phyloP scores from a whole-genome alignment of 2,113 vertebrate species.

The Paraplagusia blochii region DNA sequence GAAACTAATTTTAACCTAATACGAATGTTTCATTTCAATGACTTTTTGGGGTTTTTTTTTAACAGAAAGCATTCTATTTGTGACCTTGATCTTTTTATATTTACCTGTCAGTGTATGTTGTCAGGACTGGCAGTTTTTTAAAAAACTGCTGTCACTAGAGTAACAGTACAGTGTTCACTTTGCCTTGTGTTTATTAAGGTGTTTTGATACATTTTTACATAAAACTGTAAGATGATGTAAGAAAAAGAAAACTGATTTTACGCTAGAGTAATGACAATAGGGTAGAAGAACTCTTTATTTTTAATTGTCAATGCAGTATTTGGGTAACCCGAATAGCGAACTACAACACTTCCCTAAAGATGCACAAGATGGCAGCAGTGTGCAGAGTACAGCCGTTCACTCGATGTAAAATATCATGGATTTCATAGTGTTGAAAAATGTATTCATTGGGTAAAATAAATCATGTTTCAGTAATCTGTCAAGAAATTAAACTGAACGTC shows the following conservation, averaged over 20 bases:
- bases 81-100: slow-evolving; percentile 7
- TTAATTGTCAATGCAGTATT: slow-evolving; percentile 35
- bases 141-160: slow-evolving; percentile 37
- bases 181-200: slow-evolving; percentile 39
- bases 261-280: not conserved
- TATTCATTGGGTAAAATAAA: too few relatives aligned
- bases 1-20: too few relatives aligned
- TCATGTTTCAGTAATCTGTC: too few relatives aligned
- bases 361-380: slow-evolving; percentile 62
- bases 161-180: slow-evolving; percentile 39
- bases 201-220: slow-evolving; percentile 59
- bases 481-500: too few relatives aligned
- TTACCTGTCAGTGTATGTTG: slow-evolving; percentile 23
- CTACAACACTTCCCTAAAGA: not conserved
- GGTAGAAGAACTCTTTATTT: slow-evolving; percentile 13
- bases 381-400: not conserved
- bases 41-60: slow-evolving; percentile 6
- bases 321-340: too few relatives aligned
- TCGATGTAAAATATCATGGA: not conserved
- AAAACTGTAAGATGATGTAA: slow-evolving; percentile 37
- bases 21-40: not conserved
- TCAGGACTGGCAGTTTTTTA: slow-evolving; percentile 26
- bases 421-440: too few relatives aligned
- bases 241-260: slow-evolving; percentile 2
- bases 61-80: not conserved